These are phyloP conservation scores for Drosophila bifasciata DNA, from an alignment of 1,140 invertebrate species.

Conservation along the genomic window DNA sequence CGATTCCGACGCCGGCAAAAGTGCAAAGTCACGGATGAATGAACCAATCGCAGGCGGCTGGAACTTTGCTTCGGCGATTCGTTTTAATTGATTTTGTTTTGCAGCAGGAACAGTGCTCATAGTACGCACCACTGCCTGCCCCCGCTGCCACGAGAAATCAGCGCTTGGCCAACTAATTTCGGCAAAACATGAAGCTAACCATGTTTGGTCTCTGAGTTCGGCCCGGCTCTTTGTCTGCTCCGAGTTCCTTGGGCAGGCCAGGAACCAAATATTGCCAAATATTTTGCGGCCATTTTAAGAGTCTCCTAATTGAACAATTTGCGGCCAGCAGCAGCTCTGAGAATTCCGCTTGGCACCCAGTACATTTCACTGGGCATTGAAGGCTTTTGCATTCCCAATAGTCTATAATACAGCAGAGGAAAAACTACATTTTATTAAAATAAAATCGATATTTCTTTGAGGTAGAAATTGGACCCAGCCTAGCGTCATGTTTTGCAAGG, in stretches of 20 bases:
- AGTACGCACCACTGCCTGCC: conserved; percentile 48
- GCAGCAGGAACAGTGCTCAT: conserved; percentile 51
- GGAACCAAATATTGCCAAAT: conserved; percentile 74
- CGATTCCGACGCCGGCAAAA: conserved; percentile 46
- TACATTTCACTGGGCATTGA: no score
- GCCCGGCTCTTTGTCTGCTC: background rate
- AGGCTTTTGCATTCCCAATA: no score
- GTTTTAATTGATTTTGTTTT: conserved; percentile 79
- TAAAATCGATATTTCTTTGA: no score
- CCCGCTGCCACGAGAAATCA: conserved; percentile 29
- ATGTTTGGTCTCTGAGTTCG: conserved; percentile 4
- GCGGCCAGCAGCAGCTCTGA: conserved; percentile 11
- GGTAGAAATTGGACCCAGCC: no score
- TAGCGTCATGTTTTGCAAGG: no score
- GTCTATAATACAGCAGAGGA: no score
- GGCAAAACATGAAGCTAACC: conserved; percentile 52
- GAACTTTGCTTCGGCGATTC: conserved; percentile 76
- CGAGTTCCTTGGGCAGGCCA: conserved; percentile 42
- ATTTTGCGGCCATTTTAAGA: conserved; percentile 66
- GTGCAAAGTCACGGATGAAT: conserved; percentile 80
- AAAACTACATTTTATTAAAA: no score
- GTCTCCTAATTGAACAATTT: conserved; percentile 60
- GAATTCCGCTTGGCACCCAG: conserved; percentile 22
- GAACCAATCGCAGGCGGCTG: conserved; percentile 57
- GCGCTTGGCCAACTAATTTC: conserved; percentile 76